Evolutionary conservation across 2,797 vertebrate genomes (phyloP).

Genomic region (Sebastes taczanowskii): DNA sequence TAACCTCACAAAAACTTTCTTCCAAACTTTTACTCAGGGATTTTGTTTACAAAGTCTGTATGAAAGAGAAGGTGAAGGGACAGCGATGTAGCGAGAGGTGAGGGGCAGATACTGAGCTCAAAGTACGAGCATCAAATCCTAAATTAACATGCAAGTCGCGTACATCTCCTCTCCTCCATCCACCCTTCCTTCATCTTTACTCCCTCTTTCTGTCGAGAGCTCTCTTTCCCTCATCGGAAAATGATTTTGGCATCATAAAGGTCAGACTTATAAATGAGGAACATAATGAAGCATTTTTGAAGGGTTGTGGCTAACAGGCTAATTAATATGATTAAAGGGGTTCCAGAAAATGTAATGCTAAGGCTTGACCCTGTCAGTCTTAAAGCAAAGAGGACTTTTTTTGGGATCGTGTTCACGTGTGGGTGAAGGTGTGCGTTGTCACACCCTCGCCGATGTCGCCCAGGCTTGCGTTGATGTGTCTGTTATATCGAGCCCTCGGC

Average conservation of each 20-base stretch:
- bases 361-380: neutral
- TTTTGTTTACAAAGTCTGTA: neutral
- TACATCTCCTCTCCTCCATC: neutral
- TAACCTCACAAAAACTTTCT: conserved; percentile 1
- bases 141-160: conserved; percentile 32
- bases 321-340: conserved; percentile 15
- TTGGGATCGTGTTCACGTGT: neutral
- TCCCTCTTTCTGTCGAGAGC: conserved; percentile 14
- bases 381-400: neutral
- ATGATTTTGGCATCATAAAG: conserved; percentile 46
- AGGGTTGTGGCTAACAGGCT: conserved; percentile 27
- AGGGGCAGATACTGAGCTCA: conserved; percentile 13
- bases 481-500: conserved; percentile 10
- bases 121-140: conserved; percentile 9
- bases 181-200: conserved; percentile 11
- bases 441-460: neutral
- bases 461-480: conserved; percentile 9
- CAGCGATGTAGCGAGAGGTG: neutral
- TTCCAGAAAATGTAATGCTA: neutral
- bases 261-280: conserved; percentile 53
- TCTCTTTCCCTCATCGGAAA: conserved; percentile 37
- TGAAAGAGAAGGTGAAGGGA: neutral
- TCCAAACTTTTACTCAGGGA: conserved; percentile 5
- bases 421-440: conserved; percentile 4
- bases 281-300: conserved; percentile 63